Conservation (phyloP, 30 jellyfish, hydroid and myxozoan species). For the Aurelia aurita region DNA sequence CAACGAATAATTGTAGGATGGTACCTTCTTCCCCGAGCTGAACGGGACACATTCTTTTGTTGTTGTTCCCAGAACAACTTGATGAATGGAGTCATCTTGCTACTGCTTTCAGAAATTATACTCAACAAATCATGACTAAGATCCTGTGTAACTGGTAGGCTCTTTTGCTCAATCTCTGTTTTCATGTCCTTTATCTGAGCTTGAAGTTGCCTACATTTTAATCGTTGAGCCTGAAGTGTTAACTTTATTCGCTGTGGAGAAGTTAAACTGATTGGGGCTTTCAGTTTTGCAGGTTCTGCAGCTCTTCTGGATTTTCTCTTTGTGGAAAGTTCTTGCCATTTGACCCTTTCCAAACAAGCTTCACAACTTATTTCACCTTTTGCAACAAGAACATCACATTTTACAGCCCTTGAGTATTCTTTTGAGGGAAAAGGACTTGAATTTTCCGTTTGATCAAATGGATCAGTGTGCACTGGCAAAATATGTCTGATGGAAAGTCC, state of each 20-base stretch:
- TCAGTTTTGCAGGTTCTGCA: slow-evolving; percentile 57
- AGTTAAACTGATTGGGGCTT: slow-evolving; percentile 61
- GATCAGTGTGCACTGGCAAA: slow-evolving; percentile 18
- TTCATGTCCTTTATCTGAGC: background rate
- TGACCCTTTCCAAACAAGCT: background rate
- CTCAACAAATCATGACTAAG: slow-evolving; percentile 31
- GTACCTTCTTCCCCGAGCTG: slow-evolving; percentile 40
- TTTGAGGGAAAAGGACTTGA: slow-evolving; percentile 30
- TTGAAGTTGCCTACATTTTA: slow-evolving; percentile 13
- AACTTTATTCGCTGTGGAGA: slow-evolving; percentile 58
- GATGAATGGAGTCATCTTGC: slow-evolving; percentile 42
- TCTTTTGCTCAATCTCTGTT: background rate
- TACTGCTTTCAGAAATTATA: slow-evolving; percentile 11
- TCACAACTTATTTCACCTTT: slow-evolving; percentile 19
- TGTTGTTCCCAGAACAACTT: slow-evolving; percentile 56
- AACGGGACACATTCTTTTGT: slow-evolving; percentile 24
- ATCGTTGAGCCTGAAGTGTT: slow-evolving; percentile 50
- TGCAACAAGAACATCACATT: slow-evolving; percentile 17
- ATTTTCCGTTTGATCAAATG: slow-evolving; percentile 20
- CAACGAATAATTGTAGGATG: slow-evolving; percentile 48
- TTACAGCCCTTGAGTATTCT: slow-evolving; percentile 27
- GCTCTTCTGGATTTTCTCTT: background rate
- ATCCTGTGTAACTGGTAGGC: background rate
- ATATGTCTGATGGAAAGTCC: slow-evolving; percentile 19
- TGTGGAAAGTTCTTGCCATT: too few relatives aligned